These are phyloP conservation scores for Trogon melanurus DNA, from an alignment of 2,113 vertebrate species.

Conservation along the genomic window DNA sequence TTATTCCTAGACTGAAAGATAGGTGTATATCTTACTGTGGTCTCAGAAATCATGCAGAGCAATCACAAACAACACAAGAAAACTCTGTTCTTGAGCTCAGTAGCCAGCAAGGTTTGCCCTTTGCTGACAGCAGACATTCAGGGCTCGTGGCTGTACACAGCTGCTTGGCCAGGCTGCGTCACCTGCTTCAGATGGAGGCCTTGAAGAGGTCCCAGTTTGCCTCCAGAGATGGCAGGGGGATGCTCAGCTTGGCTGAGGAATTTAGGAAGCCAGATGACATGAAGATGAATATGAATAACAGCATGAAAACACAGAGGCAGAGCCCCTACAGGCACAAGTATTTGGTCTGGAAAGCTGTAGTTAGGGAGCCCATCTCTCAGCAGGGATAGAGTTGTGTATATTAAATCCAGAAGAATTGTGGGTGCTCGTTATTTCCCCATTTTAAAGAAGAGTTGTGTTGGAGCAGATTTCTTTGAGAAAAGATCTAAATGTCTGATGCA, in stretches of 20 bases:
- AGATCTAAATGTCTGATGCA: not conserved
- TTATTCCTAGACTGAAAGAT: not conserved
- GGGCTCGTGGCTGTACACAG: not conserved
- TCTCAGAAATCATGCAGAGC: not conserved
- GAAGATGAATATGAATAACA: not conserved
- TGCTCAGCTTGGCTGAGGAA: not conserved
- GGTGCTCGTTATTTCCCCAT: not conserved
- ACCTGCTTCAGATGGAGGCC: not conserved
- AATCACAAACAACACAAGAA: not conserved
- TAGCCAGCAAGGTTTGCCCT: not conserved
- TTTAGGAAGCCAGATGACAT: not conserved
- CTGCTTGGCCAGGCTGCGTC: not conserved
- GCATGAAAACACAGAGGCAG: not conserved
- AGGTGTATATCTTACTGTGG: not conserved
- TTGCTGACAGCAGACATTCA: rapidly evolving
- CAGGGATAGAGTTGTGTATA: not conserved
- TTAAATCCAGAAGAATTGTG: not conserved
- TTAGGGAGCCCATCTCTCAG: not conserved
- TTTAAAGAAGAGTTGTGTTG: not conserved
- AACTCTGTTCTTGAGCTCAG: not conserved
- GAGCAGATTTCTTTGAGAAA: not conserved
- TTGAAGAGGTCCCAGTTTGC: not conserved
- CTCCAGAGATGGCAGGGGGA: not conserved
- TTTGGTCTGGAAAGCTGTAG: not conserved
- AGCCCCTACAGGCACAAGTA: not conserved